Percentiles rank a stretch among this genome's conserved stretches.
These are phyloP conservation scores for Azorinus chamasolen DNA, from an alignment of 2,888 invertebrate genomes.

Conservation along the genomic window DNA sequence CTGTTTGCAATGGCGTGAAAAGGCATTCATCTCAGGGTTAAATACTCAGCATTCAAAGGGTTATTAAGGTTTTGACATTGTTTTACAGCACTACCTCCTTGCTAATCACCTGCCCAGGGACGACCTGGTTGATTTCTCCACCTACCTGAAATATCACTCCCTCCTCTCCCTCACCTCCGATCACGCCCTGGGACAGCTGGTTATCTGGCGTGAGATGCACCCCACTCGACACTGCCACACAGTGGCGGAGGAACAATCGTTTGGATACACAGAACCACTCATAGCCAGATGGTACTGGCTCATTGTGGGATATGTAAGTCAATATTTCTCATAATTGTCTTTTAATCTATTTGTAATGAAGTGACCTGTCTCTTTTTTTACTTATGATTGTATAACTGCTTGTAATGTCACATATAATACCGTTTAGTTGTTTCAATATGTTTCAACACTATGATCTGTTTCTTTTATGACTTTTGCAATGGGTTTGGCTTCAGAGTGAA, in stretches of 20 bases:
- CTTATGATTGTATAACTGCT: too few relatives aligned
- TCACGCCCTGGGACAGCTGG: conserved; percentile 79
- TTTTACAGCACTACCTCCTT: conserved; percentile 90
- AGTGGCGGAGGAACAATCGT: conserved; percentile 76
- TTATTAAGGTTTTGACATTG: neutral
- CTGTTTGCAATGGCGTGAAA: too few relatives aligned
- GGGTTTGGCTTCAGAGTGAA: too few relatives aligned
- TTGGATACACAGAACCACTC: conserved; percentile 83
- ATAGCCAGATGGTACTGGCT: conserved; percentile 84
- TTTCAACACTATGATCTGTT: too few relatives aligned
- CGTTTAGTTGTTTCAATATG: too few relatives aligned
- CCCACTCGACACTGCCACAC: conserved; percentile 81
- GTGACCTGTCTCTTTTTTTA: too few relatives aligned
- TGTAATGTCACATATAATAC: too few relatives aligned
- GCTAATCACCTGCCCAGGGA: conserved; percentile 93
- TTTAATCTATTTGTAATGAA: too few relatives aligned
- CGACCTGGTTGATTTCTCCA: conserved; percentile 92
- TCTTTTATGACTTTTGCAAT: too few relatives aligned
- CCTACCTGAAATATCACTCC: conserved; percentile 92
- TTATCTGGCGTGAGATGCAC: conserved; percentile 85
- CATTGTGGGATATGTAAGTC: conserved; percentile 84
- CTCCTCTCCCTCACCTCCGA: conserved; percentile 88
- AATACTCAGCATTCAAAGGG: too few relatives aligned
- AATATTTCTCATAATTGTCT: too few relatives aligned
- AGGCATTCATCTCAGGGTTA: too few relatives aligned